Percentiles rank a stretch among this genome's conserved stretches.
These are phyloP conservation scores for Meda fulgida DNA, from an alignment of 2,797 vertebrate genomes.

Conservation along the genomic window DNA sequence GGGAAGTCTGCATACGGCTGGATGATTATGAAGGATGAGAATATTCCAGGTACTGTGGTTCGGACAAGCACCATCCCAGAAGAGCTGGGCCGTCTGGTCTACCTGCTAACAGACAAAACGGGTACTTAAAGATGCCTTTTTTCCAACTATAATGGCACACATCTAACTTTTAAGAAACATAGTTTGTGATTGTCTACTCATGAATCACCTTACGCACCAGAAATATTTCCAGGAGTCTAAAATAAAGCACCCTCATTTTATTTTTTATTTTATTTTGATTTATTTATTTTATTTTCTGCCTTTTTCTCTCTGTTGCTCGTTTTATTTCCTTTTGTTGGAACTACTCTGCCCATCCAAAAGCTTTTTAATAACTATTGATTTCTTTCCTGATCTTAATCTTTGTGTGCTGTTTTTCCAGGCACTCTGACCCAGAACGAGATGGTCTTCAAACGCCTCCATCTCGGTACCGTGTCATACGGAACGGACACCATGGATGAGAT, in stretches of 20 bases:
- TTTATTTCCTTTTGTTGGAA: slow-evolving; percentile 3
- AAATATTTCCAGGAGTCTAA: neutral
- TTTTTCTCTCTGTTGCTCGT: neutral
- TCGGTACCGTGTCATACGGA: slow-evolving; percentile 88
- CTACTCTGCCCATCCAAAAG: slow-evolving; percentile 15
- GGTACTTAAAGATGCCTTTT: slow-evolving; percentile 73
- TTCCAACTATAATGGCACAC: neutral
- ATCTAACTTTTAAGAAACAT: neutral
- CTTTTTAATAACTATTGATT: slow-evolving; percentile 29
- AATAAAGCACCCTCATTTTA: neutral
- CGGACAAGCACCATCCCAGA: slow-evolving; percentile 98
- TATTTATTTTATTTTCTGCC: accelerated
- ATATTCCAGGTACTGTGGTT: slow-evolving; percentile 95
- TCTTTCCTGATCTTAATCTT: slow-evolving; percentile 2
- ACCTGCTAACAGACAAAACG: slow-evolving; percentile 96
- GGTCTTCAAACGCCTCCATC: slow-evolving; percentile 90
- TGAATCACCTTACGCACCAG: neutral
- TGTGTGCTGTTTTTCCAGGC: slow-evolving; percentile 74
- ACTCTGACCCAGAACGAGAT: slow-evolving; percentile 98
- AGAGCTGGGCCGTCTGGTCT: slow-evolving; percentile 93
- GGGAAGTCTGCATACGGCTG: slow-evolving; percentile 95
- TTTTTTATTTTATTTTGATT: neutral
- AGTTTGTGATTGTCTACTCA: neutral
- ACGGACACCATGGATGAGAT: slow-evolving; percentile 98
- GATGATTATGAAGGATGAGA: slow-evolving; percentile 97